Conservation (phyloP, 2,888 invertebrate species). For the Archips crataeganus region DNA sequence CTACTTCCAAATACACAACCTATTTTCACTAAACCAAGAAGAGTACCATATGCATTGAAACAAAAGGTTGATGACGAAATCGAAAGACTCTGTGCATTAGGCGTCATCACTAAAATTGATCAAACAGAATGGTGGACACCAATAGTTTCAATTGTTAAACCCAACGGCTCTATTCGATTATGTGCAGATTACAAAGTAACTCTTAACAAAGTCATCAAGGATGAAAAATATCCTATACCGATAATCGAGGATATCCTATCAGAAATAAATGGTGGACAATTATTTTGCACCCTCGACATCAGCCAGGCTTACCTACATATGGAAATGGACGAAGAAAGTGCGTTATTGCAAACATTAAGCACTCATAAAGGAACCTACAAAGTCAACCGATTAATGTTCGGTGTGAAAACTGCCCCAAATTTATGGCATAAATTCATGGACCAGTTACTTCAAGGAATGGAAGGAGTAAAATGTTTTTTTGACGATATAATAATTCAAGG, state of each 20-base stretch:
- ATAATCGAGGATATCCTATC: constrained; percentile 7
- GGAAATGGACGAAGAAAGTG: background rate
- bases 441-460: background rate
- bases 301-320: constrained; percentile 1
- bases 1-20: too few species aligned
- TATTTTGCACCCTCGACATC: constrained; percentile 11
- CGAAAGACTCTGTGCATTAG: too few species aligned
- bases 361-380: constrained; percentile 16
- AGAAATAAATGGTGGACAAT: constrained; percentile 4
- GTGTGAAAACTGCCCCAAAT: constrained; percentile 4
- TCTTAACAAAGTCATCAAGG: background rate
- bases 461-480: constrained; percentile 14
- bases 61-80: too few species aligned
- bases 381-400: constrained; percentile 18
- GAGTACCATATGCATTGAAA: too few species aligned
- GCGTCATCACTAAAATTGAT: background rate
- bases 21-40: too few species aligned
- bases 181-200: constrained; percentile 8
- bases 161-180: background rate
- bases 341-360: background rate
- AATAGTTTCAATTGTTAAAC: background rate
- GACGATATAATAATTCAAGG: constrained; percentile 18
- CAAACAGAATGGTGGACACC: background rate
- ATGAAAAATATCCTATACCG: constrained; percentile 15
- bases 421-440: constrained; percentile 4